Conservation (phyloP, 2,113 vertebrate species). For the Halcyon malimbica region DNA sequence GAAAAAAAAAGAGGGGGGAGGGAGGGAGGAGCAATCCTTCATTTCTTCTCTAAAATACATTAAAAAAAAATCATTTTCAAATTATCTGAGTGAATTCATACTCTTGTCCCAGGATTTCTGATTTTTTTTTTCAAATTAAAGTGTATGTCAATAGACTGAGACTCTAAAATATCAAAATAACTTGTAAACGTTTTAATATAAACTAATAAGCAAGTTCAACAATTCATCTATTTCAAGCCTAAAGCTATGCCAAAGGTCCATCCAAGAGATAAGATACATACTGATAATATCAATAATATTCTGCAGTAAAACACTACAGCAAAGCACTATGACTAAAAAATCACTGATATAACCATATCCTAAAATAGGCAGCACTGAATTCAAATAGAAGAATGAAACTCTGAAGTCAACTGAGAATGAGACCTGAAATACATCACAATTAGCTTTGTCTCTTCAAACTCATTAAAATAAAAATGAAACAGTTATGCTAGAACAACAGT, state of each 20-base stretch:
- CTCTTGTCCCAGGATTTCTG: background rate
- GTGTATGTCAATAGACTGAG: background rate
- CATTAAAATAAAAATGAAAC: background rate
- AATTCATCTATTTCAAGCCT: background rate
- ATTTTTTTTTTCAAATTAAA: background rate
- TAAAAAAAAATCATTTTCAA: background rate
- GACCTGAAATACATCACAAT: background rate
- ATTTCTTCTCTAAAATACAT: background rate
- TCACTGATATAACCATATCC: background rate
- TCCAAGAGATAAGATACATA: background rate
- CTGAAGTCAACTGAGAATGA: background rate
- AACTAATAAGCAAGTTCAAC: background rate
- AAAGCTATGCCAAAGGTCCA: background rate
- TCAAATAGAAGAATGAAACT: background rate
- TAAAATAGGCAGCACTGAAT: background rate
- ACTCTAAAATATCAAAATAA: background rate
- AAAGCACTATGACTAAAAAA: background rate
- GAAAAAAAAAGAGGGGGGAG: background rate
- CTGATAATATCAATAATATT: background rate
- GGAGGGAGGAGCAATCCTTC: background rate
- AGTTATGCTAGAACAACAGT: background rate
- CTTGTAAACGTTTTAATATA: background rate
- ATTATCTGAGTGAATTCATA: background rate
- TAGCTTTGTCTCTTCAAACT: background rate
- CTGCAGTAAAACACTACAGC: background rate